Evolutionary conservation across 2,797 vertebrate species (phyloP).

Genomic region (Stomatorhinus walkeri): DNA sequence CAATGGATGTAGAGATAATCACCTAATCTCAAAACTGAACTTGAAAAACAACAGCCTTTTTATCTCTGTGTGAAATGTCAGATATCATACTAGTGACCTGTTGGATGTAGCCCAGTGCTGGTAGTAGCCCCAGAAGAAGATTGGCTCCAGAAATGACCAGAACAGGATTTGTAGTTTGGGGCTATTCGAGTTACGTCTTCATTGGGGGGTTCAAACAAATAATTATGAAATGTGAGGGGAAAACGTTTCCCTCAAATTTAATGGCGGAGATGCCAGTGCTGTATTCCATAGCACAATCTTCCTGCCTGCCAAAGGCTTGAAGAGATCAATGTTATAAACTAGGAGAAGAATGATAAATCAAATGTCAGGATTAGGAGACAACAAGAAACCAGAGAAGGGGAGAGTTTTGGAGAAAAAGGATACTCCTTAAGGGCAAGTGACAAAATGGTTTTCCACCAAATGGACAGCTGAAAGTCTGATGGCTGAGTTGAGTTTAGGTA

Average conservation of each 20-base stretch:
- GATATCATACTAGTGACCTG: neutral
- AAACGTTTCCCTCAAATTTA: too few species aligned
- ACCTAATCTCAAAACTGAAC: neutral
- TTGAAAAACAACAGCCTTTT: neutral
- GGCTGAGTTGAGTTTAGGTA: neutral
- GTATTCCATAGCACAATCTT: neutral
- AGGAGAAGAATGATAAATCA: neutral
- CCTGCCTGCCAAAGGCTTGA: neutral
- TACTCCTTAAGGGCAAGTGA: neutral
- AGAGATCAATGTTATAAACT: neutral
- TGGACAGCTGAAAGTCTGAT: neutral
- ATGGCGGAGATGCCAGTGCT: neutral
- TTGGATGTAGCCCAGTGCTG: neutral
- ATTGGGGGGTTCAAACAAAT: neutral
- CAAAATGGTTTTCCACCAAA: neutral
- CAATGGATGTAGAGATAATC: neutral
- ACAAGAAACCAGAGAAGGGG: neutral
- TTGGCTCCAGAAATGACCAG: neutral
- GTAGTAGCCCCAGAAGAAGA: neutral
- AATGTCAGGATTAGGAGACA: neutral
- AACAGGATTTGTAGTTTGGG: neutral
- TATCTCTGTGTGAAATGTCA: neutral
- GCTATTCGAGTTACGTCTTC: neutral
- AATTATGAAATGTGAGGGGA: too few species aligned
- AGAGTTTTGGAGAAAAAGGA: neutral